phyloP scores from a whole-genome alignment of 1,140 invertebrate genomes.

The Drosophila biarmipes region DNA sequence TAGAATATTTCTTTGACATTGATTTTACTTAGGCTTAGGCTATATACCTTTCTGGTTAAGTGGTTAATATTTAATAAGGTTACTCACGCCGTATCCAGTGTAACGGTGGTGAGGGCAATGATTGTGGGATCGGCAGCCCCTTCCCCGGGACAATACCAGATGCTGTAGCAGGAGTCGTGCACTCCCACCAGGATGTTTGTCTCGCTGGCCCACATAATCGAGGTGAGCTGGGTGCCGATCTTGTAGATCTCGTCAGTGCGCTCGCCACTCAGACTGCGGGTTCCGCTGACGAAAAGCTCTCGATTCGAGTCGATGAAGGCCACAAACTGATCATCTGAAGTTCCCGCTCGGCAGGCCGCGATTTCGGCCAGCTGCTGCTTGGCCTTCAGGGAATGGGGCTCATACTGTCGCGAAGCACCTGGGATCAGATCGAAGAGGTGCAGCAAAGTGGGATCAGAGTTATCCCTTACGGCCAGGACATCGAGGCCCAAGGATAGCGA shows the following conservation, averaged over 20 bases:
- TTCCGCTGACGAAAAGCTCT: slow-evolving; percentile 90
- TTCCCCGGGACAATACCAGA: slow-evolving; percentile 94
- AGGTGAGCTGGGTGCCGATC: slow-evolving; percentile 92
- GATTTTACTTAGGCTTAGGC: too few species aligned
- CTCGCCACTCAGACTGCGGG: slow-evolving; percentile 85
- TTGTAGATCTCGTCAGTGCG: slow-evolving; percentile 86
- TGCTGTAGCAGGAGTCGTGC: slow-evolving; percentile 91
- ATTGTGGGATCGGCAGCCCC: slow-evolving; percentile 91
- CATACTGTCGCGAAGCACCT: slow-evolving; percentile 90
- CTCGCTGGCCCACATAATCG: slow-evolving; percentile 92
- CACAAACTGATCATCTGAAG: slow-evolving; percentile 88
- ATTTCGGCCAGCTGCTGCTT: slow-evolving; percentile 89
- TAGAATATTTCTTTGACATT: too few species aligned
- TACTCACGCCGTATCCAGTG: slow-evolving; percentile 87
- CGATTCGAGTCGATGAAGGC: slow-evolving; percentile 93
- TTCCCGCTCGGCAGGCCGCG: slow-evolving; percentile 90
- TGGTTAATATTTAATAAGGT: too few species aligned
- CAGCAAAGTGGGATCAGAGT: slow-evolving; percentile 90
- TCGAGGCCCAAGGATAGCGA: slow-evolving; percentile 91
- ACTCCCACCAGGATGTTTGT: slow-evolving; percentile 94
- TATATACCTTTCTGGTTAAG: too few species aligned
- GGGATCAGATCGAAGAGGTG: slow-evolving; percentile 92
- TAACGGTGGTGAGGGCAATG: slow-evolving; percentile 85
- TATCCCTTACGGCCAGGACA: slow-evolving; percentile 91
- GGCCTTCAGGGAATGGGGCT: slow-evolving; percentile 86